Conservation (phyloP, 2,888 invertebrate genomes). For the Cantharis rufa region DNA sequence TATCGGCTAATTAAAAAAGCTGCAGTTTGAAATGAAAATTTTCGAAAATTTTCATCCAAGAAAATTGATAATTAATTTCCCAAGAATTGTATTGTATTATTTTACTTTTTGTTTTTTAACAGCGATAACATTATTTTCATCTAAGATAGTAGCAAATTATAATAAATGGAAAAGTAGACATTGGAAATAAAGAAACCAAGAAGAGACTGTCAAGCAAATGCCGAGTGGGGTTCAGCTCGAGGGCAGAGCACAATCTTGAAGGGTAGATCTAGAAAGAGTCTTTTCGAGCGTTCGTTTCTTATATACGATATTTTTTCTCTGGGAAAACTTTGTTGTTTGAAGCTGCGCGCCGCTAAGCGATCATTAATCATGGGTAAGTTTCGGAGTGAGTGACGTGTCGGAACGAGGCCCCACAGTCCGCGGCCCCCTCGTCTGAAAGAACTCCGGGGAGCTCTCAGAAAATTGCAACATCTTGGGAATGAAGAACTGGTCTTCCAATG, state of each 20-base stretch:
- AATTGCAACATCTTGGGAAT: constrained; percentile 55
- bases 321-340: constrained; percentile 69
- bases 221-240: constrained; percentile 39
- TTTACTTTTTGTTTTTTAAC: constrained; percentile 11
- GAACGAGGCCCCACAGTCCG: constrained; percentile 50
- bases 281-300: constrained; percentile 57
- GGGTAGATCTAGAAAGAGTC: constrained; percentile 58
- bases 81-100: not conserved
- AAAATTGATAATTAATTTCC: not conserved
- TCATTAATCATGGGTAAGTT: constrained; percentile 64
- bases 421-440: constrained; percentile 51
- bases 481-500: constrained; percentile 43
- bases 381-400: constrained; percentile 59
- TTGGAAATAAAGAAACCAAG: constrained; percentile 43
- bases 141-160: constrained; percentile 39
- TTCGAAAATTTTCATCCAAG: not conserved
- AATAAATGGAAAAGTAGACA: constrained; percentile 39
- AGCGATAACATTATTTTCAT: constrained; percentile 32
- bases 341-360: constrained; percentile 60
- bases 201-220: constrained; percentile 40
- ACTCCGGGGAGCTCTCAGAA: constrained; percentile 57
- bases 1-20: not conserved
- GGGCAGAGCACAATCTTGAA: constrained; percentile 56
- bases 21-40: not conserved
- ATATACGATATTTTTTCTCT: constrained; percentile 60